A percentile compares a stretch with the other conserved stretches of the same genome.
phyloP scores from a whole-genome alignment of 2,888 invertebrate genomes.

The Synanthedon tipuliformis region DNA sequence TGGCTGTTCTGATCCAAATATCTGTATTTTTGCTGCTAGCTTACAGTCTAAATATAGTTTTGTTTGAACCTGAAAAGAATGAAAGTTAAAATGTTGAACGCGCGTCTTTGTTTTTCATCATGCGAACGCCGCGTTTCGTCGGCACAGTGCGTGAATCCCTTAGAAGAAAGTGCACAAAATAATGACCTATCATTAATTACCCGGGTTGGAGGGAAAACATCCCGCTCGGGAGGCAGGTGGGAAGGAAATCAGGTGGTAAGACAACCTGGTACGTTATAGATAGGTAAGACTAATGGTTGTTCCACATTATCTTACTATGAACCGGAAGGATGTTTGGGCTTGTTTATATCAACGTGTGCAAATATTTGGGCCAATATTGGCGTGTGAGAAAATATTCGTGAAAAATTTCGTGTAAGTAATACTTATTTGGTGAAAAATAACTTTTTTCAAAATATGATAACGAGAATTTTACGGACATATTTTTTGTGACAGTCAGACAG shows the following conservation, averaged over 20 bases:
- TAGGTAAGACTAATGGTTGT: slow-evolving; percentile 15
- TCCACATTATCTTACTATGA: neutral
- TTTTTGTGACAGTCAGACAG: no score
- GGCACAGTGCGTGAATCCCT: neutral
- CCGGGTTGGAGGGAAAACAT: slow-evolving; percentile 15
- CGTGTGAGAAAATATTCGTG: neutral
- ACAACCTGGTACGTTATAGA: slow-evolving; percentile 16
- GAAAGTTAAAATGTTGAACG: no score
- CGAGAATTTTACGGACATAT: no score
- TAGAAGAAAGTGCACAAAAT: slow-evolving; percentile 14
- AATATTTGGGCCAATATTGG: neutral
- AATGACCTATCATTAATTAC: slow-evolving; percentile 23
- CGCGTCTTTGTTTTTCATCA: no score
- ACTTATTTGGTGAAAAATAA: no score
- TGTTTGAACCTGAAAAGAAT: no score
- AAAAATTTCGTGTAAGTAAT: no score
- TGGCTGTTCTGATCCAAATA: no score
- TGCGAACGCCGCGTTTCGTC: neutral
- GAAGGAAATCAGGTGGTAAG: slow-evolving; percentile 4
- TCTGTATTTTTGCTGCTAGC: no score
- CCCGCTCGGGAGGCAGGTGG: slow-evolving; percentile 9
- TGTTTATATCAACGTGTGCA: neutral
- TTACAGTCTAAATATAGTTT: no score
- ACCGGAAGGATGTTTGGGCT: neutral
- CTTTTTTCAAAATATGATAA: no score